Evolutionary conservation across 2,888 invertebrate genomes (phyloP).

Genomic region (Eupithecia subfuscata): DNA sequence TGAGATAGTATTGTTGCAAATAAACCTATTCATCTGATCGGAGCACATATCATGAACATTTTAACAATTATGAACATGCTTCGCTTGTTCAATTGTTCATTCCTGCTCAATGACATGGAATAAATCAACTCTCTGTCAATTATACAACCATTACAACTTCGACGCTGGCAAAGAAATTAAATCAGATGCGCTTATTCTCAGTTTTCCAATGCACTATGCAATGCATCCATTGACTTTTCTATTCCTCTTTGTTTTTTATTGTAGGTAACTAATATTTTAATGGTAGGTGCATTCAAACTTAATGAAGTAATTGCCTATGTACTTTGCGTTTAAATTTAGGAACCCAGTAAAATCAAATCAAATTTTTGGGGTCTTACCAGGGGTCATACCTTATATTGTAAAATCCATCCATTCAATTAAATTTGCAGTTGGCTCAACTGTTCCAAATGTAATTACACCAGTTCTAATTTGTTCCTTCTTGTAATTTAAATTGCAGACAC

Average conservation of each 20-base stretch:
- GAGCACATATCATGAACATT: conserved; percentile 33
- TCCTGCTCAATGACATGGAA: conserved; percentile 68
- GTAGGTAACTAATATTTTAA: background rate
- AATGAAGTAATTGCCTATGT: background rate
- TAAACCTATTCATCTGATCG: conserved; percentile 24
- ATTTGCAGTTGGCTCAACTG: background rate
- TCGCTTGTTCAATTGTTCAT: conserved; percentile 41
- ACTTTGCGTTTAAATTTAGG: background rate
- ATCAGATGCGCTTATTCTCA: conserved; percentile 13
- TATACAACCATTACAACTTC: conserved; percentile 78
- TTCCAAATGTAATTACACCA: background rate
- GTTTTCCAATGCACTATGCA: background rate
- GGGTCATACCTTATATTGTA: too few species aligned
- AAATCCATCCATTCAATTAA: too few species aligned
- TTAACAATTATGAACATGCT: conserved; percentile 59
- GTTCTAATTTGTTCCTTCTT: background rate
- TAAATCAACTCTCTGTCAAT: conserved; percentile 82
- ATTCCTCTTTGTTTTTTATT: background rate
- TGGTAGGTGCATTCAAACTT: background rate
- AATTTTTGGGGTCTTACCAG: background rate
- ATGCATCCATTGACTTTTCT: background rate
- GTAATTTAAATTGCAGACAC: background rate
- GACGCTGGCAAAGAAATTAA: conserved; percentile 12
- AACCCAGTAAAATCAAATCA: background rate
- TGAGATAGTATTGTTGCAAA: background rate